Evolutionary conservation across 2,888 invertebrate genomes (phyloP).

Genomic region (Ichneumoninae sp.): DNA sequence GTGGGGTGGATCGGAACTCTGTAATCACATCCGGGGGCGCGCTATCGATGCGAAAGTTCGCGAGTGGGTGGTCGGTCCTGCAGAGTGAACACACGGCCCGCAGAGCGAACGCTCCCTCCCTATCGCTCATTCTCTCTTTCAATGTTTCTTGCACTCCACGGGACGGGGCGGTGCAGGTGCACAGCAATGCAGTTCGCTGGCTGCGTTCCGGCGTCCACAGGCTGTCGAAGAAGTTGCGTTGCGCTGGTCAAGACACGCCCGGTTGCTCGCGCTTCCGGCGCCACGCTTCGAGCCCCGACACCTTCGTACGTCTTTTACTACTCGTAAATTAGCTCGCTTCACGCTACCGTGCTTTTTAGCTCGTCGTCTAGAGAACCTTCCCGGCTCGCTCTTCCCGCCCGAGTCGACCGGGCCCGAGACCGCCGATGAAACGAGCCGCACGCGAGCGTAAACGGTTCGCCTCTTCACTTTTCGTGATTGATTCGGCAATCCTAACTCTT

Average conservation of each 20-base stretch:
- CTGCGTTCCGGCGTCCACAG: conserved; percentile 12
- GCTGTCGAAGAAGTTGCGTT: conserved; percentile 77
- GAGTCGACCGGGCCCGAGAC: conserved; percentile 24
- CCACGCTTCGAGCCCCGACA: conserved; percentile 72
- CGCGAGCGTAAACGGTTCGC: conserved; percentile 37
- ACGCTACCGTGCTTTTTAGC: conserved; percentile 64
- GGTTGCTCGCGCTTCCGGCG: conserved; percentile 80
- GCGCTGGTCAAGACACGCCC: conserved; percentile 82
- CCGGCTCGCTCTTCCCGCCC: conserved; percentile 12
- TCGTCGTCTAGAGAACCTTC: conserved; percentile 47
- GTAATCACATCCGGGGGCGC: conserved; percentile 4
- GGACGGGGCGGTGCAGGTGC: conserved; percentile 48
- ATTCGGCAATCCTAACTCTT: conserved; percentile 15
- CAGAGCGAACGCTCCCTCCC: conserved; percentile 1
- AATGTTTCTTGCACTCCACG: conserved; percentile 34
- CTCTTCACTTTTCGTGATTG: conserved; percentile 54
- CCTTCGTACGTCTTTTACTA: conserved; percentile 64
- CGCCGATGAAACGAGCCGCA: conserved; percentile 42
- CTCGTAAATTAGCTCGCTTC: conserved; percentile 68
- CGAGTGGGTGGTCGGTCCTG: conserved; percentile 20
- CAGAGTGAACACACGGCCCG: conserved; percentile 6
- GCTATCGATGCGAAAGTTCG: not conserved
- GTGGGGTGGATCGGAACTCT: not conserved
- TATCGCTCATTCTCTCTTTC: conserved; percentile 31
- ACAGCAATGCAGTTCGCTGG: conserved; percentile 49